Conservation (phyloP, 2,797 vertebrate species). For the Glossophaga mutica region DNA sequence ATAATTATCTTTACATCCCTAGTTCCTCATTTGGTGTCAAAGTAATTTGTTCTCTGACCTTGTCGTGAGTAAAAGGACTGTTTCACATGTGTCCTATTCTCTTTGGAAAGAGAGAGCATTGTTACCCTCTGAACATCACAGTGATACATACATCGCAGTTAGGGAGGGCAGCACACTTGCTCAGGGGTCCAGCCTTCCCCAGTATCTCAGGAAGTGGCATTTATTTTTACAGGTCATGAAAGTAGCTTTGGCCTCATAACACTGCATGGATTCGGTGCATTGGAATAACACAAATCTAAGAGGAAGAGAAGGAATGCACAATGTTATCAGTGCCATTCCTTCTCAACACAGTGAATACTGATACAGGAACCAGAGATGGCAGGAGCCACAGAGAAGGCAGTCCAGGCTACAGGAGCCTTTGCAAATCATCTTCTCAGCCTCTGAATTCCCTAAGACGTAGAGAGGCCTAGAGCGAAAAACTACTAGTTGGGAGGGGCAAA, state of each 20-base stretch:
- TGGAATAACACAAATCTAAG: constrained; percentile 22
- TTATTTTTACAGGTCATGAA: constrained; percentile 40
- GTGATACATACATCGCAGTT: neutral
- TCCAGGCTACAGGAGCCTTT: neutral
- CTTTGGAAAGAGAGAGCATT: neutral
- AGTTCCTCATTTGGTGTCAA: constrained; percentile 55
- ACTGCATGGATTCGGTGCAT: neutral
- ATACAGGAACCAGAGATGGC: neutral
- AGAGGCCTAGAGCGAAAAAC: neutral
- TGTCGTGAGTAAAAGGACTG: constrained; percentile 23
- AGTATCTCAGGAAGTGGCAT: neutral
- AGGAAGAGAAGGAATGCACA: constrained; percentile 25
- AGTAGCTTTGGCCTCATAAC: constrained; percentile 33
- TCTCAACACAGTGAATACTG: neutral
- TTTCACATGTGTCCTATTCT: neutral
- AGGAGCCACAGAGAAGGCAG: neutral
- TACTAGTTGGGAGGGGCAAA: neutral
- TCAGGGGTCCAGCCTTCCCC: neutral
- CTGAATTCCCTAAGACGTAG: neutral
- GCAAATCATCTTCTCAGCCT: neutral
- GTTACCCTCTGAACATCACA: neutral
- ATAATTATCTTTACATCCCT: constrained; percentile 45
- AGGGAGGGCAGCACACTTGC: neutral
- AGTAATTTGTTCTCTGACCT: constrained; percentile 58
- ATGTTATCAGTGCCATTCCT: neutral